Conservation (phyloP, 1,140 invertebrate genomes). For the Trinorchestia longiramus region DNA sequence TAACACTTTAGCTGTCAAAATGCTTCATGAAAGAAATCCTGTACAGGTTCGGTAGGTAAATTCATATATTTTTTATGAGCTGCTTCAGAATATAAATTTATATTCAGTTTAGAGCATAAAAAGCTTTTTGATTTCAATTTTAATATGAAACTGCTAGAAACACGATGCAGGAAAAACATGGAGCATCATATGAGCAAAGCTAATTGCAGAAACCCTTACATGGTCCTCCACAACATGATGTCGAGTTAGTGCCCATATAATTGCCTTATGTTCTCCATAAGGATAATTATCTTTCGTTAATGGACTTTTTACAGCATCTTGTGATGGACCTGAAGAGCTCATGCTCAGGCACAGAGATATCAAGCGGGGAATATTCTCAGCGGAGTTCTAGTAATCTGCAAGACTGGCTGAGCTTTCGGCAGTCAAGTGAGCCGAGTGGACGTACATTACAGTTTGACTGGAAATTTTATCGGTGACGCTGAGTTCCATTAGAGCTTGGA, state of each 20-base stretch:
- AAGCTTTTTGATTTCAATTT: no score
- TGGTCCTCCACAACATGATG: not conserved
- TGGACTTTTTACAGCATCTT: conserved; percentile 50
- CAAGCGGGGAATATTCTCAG: not conserved
- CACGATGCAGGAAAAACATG: no score
- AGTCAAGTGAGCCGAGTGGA: not conserved
- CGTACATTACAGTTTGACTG: not conserved
- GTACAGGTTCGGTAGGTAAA: no score
- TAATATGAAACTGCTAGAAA: no score
- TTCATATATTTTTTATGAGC: no score
- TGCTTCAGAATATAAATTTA: no score
- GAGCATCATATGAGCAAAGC: not conserved
- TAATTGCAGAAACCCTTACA: not conserved
- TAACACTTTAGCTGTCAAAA: no score
- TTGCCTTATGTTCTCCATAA: conserved; percentile 50
- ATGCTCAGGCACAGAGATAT: not conserved
- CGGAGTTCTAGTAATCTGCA: not conserved
- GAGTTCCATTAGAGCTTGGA: not conserved
- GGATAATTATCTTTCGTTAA: conserved; percentile 39
- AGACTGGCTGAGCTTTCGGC: not conserved
- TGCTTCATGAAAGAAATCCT: no score
- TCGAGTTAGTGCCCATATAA: conserved; percentile 26
- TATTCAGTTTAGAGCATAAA: no score
- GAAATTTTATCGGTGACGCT: not conserved
- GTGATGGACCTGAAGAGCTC: conserved; percentile 27